Percentiles rank a stretch among this genome's conserved stretches.
These are phyloP conservation scores for Hylomyscus alleni DNA, from an alignment of 2,797 vertebrate species.

Conservation along the genomic window DNA sequence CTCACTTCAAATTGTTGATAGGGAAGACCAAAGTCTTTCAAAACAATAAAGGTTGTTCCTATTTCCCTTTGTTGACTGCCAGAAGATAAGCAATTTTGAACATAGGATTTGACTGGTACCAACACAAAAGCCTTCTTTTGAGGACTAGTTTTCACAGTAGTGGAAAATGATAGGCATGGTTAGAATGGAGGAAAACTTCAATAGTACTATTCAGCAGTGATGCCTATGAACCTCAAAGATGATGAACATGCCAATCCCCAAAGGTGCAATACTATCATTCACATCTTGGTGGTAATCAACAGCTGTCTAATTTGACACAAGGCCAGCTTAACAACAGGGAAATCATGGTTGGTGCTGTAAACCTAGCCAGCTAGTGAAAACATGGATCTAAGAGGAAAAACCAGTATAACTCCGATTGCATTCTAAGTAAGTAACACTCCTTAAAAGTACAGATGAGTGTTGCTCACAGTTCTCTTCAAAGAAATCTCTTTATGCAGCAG, in stretches of 20 bases:
- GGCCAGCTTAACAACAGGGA: background rate
- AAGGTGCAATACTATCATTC: background rate
- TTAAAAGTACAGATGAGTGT: background rate
- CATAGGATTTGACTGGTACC: background rate
- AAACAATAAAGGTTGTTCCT: background rate
- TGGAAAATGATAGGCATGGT: background rate
- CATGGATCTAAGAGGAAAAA: background rate
- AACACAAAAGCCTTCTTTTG: background rate
- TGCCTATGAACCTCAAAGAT: too few species aligned
- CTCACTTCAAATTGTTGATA: background rate
- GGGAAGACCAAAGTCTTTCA: background rate
- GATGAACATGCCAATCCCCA: too few species aligned
- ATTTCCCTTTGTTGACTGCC: background rate
- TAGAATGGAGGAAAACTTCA: too few species aligned
- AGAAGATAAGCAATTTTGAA: background rate
- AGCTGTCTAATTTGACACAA: background rate
- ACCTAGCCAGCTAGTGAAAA: background rate
- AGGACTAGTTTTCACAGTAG: too few species aligned
- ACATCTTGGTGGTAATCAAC: background rate
- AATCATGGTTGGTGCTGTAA: background rate
- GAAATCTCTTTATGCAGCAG: too few species aligned
- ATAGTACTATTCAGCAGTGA: background rate
- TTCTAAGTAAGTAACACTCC: background rate
- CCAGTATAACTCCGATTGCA: too few species aligned
- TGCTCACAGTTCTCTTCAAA: too few species aligned